phyloP scores from a whole-genome alignment of 2,888 invertebrate species.

The Gryllus longicercus region DNA sequence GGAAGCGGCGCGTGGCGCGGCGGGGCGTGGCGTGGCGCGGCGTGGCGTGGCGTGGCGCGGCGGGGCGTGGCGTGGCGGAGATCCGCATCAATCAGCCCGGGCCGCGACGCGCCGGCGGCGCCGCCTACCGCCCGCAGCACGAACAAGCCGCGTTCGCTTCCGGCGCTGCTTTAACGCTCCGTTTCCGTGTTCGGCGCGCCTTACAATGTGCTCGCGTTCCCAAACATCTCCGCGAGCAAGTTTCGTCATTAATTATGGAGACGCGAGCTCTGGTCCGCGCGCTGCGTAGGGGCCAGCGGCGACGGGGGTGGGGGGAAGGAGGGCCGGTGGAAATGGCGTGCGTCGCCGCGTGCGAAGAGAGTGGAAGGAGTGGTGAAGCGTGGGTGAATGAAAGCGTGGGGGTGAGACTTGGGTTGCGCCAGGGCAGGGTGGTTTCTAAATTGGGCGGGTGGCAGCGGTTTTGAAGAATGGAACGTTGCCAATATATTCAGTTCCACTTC shows the following conservation, averaged over 20 bases:
- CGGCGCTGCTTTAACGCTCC: neutral
- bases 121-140: too few relatives aligned
- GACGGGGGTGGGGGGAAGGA: neutral
- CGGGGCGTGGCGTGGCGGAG: neutral
- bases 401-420: too few relatives aligned
- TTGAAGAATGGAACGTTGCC: too few relatives aligned
- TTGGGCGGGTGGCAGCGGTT: too few relatives aligned
- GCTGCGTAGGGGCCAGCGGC: neutral
- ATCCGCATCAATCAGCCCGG: neutral
- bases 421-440: too few relatives aligned
- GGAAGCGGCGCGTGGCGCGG: neutral
- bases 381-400: too few relatives aligned
- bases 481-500: too few relatives aligned
- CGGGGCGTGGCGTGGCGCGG: neutral
- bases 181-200: slow-evolving; percentile 3
- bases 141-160: neutral
- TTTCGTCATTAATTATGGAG: slow-evolving; percentile 17
- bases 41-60: neutral
- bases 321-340: neutral
- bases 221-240: neutral
- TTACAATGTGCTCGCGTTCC: slow-evolving; percentile 6
- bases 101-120: too few relatives aligned
- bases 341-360: neutral
- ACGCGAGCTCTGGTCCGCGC: neutral
- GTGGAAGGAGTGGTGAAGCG: neutral